Conservation (phyloP, 2,888 invertebrate genomes). For the Drosophila anomalipes region DNA sequence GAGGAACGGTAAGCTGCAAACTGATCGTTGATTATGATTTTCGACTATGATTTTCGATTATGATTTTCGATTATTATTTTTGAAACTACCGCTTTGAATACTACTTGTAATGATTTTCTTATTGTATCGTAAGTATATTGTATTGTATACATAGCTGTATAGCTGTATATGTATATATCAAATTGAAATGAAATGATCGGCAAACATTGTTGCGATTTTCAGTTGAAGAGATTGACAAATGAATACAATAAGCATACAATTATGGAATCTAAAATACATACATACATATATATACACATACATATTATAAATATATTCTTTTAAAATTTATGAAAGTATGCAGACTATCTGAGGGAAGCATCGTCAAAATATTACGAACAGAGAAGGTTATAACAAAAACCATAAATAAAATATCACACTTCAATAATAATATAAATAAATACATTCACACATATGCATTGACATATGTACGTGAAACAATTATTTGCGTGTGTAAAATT, state of each 20-base stretch:
- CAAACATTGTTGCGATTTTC: slow-evolving; percentile 20
- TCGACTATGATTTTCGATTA: not conserved
- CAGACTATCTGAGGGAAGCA: slow-evolving; percentile 35
- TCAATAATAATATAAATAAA: slow-evolving; percentile 71
- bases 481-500: slow-evolving; percentile 79
- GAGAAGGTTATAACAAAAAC: slow-evolving; percentile 35
- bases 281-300: slow-evolving; percentile 43
- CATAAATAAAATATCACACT: slow-evolving; percentile 70
- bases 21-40: not conserved
- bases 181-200: slow-evolving; percentile 9
- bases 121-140: slow-evolving; percentile 16
- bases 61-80: not conserved
- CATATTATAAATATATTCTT: slow-evolving; percentile 79
- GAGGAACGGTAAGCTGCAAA: not conserved
- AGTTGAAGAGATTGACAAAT: slow-evolving; percentile 38
- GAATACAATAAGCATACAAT: slow-evolving; percentile 56
- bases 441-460: slow-evolving; percentile 52
- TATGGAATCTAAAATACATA: slow-evolving; percentile 51
- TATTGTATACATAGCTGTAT: not conserved
- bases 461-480: slow-evolving; percentile 40
- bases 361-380: slow-evolving; percentile 29
- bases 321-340: slow-evolving; percentile 78
- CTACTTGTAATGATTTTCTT: slow-evolving; percentile 2
- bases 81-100: slow-evolving; percentile 7
- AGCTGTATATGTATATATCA: slow-evolving; percentile 3